Evolutionary conservation across 2,113 vertebrate genomes (phyloP).

Genomic region (Psammodynastes pulverulentus): DNA sequence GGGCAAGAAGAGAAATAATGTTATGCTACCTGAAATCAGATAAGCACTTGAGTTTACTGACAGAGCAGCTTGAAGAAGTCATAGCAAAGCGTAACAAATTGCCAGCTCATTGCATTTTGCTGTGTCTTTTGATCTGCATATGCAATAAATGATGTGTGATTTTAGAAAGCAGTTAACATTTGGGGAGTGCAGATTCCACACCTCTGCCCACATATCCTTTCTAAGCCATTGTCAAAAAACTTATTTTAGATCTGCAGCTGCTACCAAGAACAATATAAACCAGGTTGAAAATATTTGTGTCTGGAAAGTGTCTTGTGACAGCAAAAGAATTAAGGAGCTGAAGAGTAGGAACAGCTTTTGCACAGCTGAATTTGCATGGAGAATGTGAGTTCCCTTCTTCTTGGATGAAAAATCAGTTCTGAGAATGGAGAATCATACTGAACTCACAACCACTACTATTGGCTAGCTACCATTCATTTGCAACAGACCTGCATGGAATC

Average conservation of each 20-base stretch:
- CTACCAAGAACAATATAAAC: constrained; percentile 34
- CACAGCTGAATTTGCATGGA: rapidly evolving
- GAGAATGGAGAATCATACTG: not conserved
- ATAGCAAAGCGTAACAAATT: constrained; percentile 73
- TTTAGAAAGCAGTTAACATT: constrained; percentile 62
- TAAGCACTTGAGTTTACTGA: constrained; percentile 63
- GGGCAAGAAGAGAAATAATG: constrained; percentile 28
- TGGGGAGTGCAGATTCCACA: constrained; percentile 51
- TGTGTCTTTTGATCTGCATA: constrained; percentile 67
- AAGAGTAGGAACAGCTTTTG: not conserved
- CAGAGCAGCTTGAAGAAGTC: constrained; percentile 53
- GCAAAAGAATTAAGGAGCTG: not conserved
- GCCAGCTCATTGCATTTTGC: constrained; percentile 58
- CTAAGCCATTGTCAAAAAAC: constrained; percentile 54
- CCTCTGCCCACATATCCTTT: not conserved
- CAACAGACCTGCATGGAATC: not conserved
- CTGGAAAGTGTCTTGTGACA: constrained; percentile 27
- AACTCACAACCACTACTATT: not conserved
- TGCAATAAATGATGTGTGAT: constrained; percentile 77
- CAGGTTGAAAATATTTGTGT: not conserved
- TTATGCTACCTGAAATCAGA: constrained; percentile 45
- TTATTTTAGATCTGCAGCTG: constrained; percentile 34
- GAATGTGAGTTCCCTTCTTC: not conserved
- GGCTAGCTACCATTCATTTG: not conserved
- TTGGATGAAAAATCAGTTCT: not conserved